phyloP scores from a whole-genome alignment of 2,888 invertebrate species.

The Crematogaster levior region DNA sequence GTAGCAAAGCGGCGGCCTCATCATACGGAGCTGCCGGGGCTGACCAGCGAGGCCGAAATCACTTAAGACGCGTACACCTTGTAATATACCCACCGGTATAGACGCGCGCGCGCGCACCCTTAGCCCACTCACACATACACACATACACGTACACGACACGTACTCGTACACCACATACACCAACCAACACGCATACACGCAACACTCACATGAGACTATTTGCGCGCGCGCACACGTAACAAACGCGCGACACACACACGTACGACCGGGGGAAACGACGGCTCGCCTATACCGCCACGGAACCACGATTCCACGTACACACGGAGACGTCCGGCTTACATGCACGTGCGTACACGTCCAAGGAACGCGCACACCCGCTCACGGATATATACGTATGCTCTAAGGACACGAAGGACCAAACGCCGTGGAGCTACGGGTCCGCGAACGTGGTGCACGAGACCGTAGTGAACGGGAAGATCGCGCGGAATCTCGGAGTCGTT shows the following conservation, averaged over 20 bases:
- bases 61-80: conserved; percentile 85
- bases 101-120: conserved; percentile 75
- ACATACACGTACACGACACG: conserved; percentile 53
- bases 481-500: conserved; percentile 34
- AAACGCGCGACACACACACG: conserved; percentile 39
- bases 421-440: conserved; percentile 61
- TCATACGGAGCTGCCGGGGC: conserved; percentile 85
- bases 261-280: conserved; percentile 46
- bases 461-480: conserved; percentile 43
- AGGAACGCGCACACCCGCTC: conserved; percentile 57
- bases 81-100: conserved; percentile 80
- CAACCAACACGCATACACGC: conserved; percentile 53
- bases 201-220: conserved; percentile 45
- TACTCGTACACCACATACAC: conserved; percentile 56
- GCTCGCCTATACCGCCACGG: conserved; percentile 24
- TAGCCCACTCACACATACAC: conserved; percentile 67
- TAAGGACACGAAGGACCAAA: conserved; percentile 67
- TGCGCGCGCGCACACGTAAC: conserved; percentile 52
- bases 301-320: conserved; percentile 54
- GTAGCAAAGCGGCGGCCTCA: conserved; percentile 86
- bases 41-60: conserved; percentile 83
- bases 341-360: conserved; percentile 56
- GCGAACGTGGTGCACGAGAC: conserved; percentile 62
- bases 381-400: conserved; percentile 55
- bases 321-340: conserved; percentile 64